These are phyloP conservation scores for Trematomus bernacchii DNA, from an alignment of 2,797 vertebrate species.

Conservation along the genomic window DNA sequence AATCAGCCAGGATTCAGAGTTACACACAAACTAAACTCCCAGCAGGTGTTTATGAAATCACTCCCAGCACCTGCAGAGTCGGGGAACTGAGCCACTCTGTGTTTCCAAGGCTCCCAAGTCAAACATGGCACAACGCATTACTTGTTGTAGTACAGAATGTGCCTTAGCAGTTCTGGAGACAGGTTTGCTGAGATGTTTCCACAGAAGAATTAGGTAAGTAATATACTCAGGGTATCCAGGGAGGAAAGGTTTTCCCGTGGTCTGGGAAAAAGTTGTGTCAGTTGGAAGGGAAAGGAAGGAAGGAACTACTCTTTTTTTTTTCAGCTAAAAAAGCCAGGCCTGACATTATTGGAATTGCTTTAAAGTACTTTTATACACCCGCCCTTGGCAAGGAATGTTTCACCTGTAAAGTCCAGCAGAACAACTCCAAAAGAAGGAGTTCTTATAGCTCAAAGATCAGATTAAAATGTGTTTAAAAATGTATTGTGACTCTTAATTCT, in stretches of 20 bases:
- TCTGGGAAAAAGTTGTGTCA: constrained; percentile 29
- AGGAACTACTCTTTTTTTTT: constrained; percentile 6
- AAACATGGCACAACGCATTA: constrained; percentile 60
- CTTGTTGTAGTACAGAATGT: constrained; percentile 63
- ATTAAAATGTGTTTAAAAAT: not conserved
- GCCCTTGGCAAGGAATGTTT: constrained; percentile 6
- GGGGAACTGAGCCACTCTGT: constrained; percentile 72
- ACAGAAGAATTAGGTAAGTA: constrained; percentile 45
- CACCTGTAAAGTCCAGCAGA: not conserved
- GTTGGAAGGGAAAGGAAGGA: constrained; percentile 31
- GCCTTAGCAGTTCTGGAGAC: constrained; percentile 39
- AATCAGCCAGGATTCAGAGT: constrained; percentile 31
- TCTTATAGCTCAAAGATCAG: not conserved
- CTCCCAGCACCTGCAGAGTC: constrained; percentile 73
- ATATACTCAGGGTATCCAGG: constrained; percentile 22
- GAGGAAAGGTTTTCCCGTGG: constrained; percentile 43
- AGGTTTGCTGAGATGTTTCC: constrained; percentile 55
- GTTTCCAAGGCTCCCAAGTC: constrained; percentile 52
- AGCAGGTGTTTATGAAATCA: constrained; percentile 81
- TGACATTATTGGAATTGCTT: constrained; percentile 20
- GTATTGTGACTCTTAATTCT: not conserved
- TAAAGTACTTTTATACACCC: not conserved
- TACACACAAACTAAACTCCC: constrained; percentile 57
- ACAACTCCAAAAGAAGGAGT: not conserved
- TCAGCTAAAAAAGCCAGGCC: constrained; percentile 18